Evolutionary conservation across 1,140 invertebrate species (phyloP).

Genomic region (Whitmania pigra): DNA sequence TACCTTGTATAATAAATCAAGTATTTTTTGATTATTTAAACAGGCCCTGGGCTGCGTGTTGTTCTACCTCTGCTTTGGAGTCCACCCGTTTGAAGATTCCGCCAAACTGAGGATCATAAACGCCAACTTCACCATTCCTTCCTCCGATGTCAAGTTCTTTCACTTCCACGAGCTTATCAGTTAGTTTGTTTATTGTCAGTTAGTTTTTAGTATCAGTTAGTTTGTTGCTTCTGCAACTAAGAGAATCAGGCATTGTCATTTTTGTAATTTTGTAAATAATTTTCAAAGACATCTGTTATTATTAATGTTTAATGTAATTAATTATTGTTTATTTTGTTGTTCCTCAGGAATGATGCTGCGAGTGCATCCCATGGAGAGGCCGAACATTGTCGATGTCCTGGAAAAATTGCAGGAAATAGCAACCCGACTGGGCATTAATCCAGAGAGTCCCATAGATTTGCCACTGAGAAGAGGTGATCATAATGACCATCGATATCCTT

Average conservation of each 20-base stretch:
- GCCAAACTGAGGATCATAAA: slow-evolving; percentile 90
- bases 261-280: too few species aligned
- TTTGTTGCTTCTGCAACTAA: slow-evolving; percentile 27
- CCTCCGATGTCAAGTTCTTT: slow-evolving; percentile 61
- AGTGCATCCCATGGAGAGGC: slow-evolving; percentile 62
- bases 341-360: slow-evolving; percentile 60
- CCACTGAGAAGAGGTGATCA: neutral
- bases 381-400: slow-evolving; percentile 62
- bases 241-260: too few species aligned
- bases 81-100: slow-evolving; percentile 91
- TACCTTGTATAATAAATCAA: neutral
- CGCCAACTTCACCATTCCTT: slow-evolving; percentile 77
- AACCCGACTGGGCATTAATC: slow-evolving; percentile 51
- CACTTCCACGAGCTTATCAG: slow-evolving; percentile 81
- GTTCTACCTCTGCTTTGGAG: slow-evolving; percentile 77
- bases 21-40: slow-evolving; percentile 19
- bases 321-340: neutral
- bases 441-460: slow-evolving; percentile 15
- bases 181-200: slow-evolving; percentile 53
- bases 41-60: slow-evolving; percentile 83
- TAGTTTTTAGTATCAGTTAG: slow-evolving; percentile 74
- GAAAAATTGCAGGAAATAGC: slow-evolving; percentile 74
- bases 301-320: neutral
- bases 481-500: neutral
- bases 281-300: neutral